A percentile compares a stretch with the other conserved stretches of the same genome.
phyloP scores from a whole-genome alignment of 2,797 vertebrate genomes.

The Orientallactaga sibirica region DNA sequence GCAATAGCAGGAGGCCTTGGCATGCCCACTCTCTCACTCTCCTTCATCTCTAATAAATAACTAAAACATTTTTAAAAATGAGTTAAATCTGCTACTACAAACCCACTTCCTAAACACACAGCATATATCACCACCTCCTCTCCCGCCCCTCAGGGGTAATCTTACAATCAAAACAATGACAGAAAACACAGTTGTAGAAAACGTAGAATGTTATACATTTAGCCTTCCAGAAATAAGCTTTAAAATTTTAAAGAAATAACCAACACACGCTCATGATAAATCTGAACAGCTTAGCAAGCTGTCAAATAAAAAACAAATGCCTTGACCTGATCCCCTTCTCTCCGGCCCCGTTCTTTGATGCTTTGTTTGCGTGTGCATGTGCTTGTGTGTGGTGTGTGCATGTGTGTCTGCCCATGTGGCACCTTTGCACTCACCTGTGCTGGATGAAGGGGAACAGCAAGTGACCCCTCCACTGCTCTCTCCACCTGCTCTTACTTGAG shows the following conservation, averaged over 20 bases:
- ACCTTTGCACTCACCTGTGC: no score
- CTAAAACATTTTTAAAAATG: neutral
- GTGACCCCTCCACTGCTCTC: no score
- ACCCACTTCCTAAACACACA: neutral
- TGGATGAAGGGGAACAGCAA: no score
- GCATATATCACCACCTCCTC: neutral
- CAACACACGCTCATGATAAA: neutral
- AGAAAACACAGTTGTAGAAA: slow-evolving; percentile 15
- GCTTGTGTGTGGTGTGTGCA: no score
- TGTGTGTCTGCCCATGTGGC: no score
- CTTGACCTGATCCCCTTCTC: no score
- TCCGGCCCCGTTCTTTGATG: no score
- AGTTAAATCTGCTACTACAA: slow-evolving; percentile 21
- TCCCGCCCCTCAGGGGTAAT: neutral
- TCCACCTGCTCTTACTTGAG: no score
- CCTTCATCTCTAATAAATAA: no score
- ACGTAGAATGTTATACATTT: neutral
- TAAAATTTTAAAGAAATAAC: slow-evolving; percentile 12
- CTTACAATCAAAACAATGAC: neutral
- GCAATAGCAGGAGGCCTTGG: no score
- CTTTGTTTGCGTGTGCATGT: no score
- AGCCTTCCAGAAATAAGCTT: slow-evolving; percentile 39
- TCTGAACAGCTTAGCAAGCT: slow-evolving; percentile 16
- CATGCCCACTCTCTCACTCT: no score
- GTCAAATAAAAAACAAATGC: slow-evolving; percentile 35